Evolutionary conservation across 2,888 invertebrate species (phyloP), one percentile per base, ranked within the genome.

Genomic region (Athrips mouffetella): DNA sequence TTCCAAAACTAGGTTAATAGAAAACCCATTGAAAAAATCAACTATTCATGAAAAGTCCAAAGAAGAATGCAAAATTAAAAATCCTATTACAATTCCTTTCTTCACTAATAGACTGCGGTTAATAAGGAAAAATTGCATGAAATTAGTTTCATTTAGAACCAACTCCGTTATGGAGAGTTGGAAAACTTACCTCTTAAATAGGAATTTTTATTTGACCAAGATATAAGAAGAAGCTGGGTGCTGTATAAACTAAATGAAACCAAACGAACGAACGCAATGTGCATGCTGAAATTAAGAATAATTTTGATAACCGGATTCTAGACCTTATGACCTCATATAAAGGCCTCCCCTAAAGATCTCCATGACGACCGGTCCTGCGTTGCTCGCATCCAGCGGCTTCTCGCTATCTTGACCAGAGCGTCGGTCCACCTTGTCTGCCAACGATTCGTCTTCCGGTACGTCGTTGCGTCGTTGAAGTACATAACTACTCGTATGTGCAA

Each of bases 111-210:
- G 63, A 61, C 58, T 57, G 59, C 55, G 63, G 53, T 59, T 67
- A 62, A 63, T 68, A 68, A 64, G 57, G 59, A 58, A 62, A 62
- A 70, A 74, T 65, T 69, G 72, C 66, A 71, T 73, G 63, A 66
- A 77, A 78, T 78, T 76, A 70, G 67, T 70, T 80, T 62, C 63
- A 69, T 76, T 73, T 50, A 54, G 65, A 67, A 58, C 56, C 65
- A 67, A 58, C 56, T 63, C 60, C 39, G 37, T 47, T 31, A 50
- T 18, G 18, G 47, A 39, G 25, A 50, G 47, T 44, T 44, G 30
- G 18, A 55, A 55, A 55, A 57, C 51, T 48, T 55, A 52, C 47
- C 59, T 56, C 54, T 62, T 64, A 59, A 62, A 65, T 61, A 59
- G 54, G 54, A 59, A 54, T 63, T 62, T 62, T 65, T 64, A 66